Base-by-base conservation (phyloP, 1,140 invertebrate species). In the Thalassaphorura encarpata region DNA sequence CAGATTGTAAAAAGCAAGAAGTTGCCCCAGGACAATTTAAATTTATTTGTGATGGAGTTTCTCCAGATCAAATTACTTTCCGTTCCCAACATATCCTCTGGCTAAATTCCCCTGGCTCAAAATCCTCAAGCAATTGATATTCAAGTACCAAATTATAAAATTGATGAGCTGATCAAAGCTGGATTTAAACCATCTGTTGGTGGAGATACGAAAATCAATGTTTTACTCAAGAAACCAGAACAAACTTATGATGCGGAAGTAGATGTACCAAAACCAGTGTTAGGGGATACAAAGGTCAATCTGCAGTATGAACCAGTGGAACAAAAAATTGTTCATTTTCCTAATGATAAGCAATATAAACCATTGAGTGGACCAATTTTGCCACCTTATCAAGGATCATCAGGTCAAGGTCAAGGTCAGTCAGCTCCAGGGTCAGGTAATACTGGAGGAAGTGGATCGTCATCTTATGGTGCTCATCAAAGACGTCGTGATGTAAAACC, bases 161-260 rank as follows among this genome's bases (percentile, higher is more conserved):
- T 61, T 40, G 54, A 50, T 26, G 59, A 61, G 31, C 45, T 61
- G 16, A 61, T 61, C 59, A 61, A 61, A 33, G 59, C 59, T 43
- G 59, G 54, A 48, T 56, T 61, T 40, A 61, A 56, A 36, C 24
- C 16, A n/a, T 18, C 24, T 33, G 23, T 19, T 23, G 49, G 50
- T 15, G 27, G 42, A 13, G 50, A 49, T 26, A 50, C 59, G 2
- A 27, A 54, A 16, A 54, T 61, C 42, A 61, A 61, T 28, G 49
- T 61, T 26, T 40, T 56, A 42, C 59, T 61, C 19, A 61, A 61
- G 59, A 61, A 56, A 28, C 59, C 59, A 4, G 54, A 61, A 31
- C 59, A 61, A 28, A 49, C 33, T 43, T 61, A 61, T 26, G 59
- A 56, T 18, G 59, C 54, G 24, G 47, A 56, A 29, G 54, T 40